Evolutionary conservation across 2,888 invertebrate genomes (phyloP), one percentile per base, ranked within the genome.

Genomic region (Latheticus oryzae): DNA sequence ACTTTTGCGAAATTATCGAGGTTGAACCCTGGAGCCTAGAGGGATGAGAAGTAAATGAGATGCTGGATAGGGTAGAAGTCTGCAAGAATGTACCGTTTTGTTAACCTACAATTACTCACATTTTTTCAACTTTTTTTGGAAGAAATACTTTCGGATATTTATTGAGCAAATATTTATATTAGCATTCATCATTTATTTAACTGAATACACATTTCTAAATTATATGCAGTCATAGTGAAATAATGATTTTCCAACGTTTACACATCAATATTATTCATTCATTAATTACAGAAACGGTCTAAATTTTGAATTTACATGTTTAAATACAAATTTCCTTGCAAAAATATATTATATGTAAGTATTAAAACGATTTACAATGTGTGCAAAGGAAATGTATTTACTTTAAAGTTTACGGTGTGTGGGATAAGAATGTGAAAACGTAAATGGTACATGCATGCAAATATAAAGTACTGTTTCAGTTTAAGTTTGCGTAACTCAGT

Each of bases 401-500:
- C 15, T 42, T 26, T 26, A 16, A 42, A 8, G 13, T 17, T 40
- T 11, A 15, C 12, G 32, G 5, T 5, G 11, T 37, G 4, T 13
- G 12, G 5, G 23, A 7, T 28, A 9, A 42, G 26, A 15, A 28
- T 28, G 42, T 38, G 21, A 12, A 38, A 12, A 7, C n/a, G 38
- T 9, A 42, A 37, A 42, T 28, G 16, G 42, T 28, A 16, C 42
- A 9, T 28, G 17, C 26, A 32, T 28, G 28, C 32, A 30, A 45
- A 13, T 17, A 30, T 45, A 45, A 30, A 30, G 17, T 19, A 33
- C 7, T 16, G 15, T 33, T 47, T 12, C n/a, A 47, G 23, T 16
- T 15, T 30, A 16, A 43, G 26, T 35, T 23, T 12, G 21, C 21
- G 33, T 24, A 47, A 47, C 47, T 47, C 47, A 35, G 24, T 47